Conservation (phyloP, 1,140 invertebrate genomes). For the Drosophila elegans region DNA sequence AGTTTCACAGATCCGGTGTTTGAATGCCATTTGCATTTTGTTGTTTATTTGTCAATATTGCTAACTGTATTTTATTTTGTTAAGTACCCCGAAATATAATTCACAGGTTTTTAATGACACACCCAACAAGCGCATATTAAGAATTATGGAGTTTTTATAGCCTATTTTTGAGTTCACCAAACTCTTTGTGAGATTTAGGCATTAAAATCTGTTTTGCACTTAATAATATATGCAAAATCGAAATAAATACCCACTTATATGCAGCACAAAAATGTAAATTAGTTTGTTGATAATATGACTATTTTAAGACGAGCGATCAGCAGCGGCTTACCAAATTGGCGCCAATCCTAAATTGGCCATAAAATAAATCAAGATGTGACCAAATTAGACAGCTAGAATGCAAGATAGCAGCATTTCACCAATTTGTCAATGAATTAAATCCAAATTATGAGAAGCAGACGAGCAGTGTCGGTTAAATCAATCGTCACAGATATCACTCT, state of each 20-base stretch:
- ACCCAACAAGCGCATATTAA: not conserved
- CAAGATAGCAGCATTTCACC: constrained; percentile 26
- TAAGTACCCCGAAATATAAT: constrained; percentile 15
- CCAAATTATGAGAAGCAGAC: constrained; percentile 24
- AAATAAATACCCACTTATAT: constrained; percentile 3
- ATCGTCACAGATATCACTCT: constrained; percentile 3
- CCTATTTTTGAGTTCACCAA: constrained; percentile 9
- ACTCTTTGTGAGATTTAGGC: not conserved
- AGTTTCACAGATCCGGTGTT: constrained; percentile 40
- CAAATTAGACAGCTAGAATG: constrained; percentile 30
- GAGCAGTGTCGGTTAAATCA: constrained; percentile 14
- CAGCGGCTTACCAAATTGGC: constrained; percentile 26
- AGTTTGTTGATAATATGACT: constrained; percentile 26
- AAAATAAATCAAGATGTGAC: constrained; percentile 17
- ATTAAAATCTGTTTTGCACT: constrained; percentile 8
- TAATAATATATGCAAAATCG: constrained; percentile 29
- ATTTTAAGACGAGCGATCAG: constrained; percentile 12
- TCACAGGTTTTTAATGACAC: constrained; percentile 3
- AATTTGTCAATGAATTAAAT: constrained; percentile 28
- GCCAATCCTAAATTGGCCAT: constrained; percentile 34
- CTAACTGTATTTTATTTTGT: constrained; percentile 38
- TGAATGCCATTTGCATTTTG: constrained; percentile 40
- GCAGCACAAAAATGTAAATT: constrained; percentile 29
- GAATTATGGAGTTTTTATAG: constrained; percentile 15
- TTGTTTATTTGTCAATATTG: constrained; percentile 32